Percentiles rank a stretch among this genome's conserved stretches.
These are phyloP conservation scores for Gymnosoma rotundatum DNA, from an alignment of 2,888 invertebrate genomes.

Conservation along the genomic window DNA sequence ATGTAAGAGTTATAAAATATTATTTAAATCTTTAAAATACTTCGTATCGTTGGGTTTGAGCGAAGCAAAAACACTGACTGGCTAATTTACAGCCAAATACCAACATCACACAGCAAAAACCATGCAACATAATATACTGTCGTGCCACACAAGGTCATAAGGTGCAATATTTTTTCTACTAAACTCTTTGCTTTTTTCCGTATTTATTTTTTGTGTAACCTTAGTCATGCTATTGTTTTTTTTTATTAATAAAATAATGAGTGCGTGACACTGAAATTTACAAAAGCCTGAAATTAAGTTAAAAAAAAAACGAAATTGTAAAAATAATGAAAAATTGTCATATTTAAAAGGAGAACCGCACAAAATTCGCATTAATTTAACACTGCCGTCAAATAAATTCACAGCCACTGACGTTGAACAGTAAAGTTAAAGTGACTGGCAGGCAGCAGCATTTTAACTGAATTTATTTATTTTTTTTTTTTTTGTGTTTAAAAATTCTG, in stretches of 20 bases:
- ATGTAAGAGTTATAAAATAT: neutral
- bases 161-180: slow-evolving; percentile 45
- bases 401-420: neutral
- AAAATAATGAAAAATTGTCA: slow-evolving; percentile 1
- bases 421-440: neutral
- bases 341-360: slow-evolving; percentile 10
- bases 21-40: neutral
- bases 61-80: neutral
- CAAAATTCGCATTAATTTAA: neutral
- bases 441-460: neutral
- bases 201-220: slow-evolving; percentile 21
- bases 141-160: slow-evolving; percentile 55
- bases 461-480: slow-evolving; percentile 33
- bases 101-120: slow-evolving; percentile 14
- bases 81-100: neutral
- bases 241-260: slow-evolving; percentile 32
- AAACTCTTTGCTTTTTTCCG: slow-evolving; percentile 2
- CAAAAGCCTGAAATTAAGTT: slow-evolving; percentile 3
- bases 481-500: slow-evolving; percentile 51
- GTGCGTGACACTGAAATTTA: slow-evolving; percentile 61
- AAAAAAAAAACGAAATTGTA: slow-evolving; percentile 2
- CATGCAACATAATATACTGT: slow-evolving; percentile 56
- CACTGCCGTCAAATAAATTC: neutral
- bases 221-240: neutral
- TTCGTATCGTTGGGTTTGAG: neutral